Evolutionary conservation across 2,797 vertebrate species (phyloP).

Genomic region (Schizopygopsis malacanthus): DNA sequence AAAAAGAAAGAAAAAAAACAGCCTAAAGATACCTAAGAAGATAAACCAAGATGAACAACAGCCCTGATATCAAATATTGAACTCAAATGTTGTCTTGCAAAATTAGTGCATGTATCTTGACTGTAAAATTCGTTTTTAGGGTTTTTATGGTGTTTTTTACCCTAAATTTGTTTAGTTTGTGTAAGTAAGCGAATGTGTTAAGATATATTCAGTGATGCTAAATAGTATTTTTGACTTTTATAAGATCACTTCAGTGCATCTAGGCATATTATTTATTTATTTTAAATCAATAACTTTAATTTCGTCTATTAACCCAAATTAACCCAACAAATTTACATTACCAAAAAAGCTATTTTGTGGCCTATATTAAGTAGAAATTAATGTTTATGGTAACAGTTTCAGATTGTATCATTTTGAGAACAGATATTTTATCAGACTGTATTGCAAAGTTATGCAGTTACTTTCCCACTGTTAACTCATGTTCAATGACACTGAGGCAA

Average conservation of each 20-base stretch:
- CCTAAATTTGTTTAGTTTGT: neutral
- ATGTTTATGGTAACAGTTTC: neutral
- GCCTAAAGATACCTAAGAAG: neutral
- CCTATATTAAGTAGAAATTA: neutral
- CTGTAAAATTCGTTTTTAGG: too few species aligned
- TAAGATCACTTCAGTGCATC: neutral
- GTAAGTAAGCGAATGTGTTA: neutral
- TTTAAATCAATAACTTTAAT: neutral
- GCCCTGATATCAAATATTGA: neutral
- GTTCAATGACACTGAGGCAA: conserved; percentile 22
- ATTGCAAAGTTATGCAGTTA: neutral
- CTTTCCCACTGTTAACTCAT: conserved; percentile 4
- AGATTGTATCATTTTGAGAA: neutral
- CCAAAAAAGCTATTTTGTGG: neutral
- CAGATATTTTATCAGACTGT: neutral
- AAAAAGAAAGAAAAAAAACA: neutral
- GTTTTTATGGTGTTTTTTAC: too few species aligned
- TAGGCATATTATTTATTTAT: neutral
- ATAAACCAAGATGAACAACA: neutral
- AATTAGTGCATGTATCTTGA: neutral
- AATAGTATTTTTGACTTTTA: neutral
- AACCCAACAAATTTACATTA: neutral
- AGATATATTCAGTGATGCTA: neutral
- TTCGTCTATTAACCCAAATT: rapidly evolving
- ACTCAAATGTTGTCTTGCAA: neutral